Conservation (phyloP, 2,113 vertebrate genomes). For the Bufo gargarizans region DNA sequence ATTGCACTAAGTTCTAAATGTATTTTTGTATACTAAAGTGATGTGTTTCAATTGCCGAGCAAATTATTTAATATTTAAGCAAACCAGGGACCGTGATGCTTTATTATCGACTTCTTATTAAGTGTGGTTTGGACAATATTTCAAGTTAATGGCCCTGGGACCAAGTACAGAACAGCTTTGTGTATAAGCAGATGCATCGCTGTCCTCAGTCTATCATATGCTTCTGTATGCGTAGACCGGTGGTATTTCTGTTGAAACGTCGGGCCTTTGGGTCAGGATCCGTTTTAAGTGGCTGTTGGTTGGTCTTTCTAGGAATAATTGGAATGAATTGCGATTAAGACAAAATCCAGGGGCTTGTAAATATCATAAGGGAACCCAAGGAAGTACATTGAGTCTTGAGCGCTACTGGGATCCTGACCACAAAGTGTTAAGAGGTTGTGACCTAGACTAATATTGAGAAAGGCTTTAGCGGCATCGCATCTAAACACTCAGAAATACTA, state of each 20-base stretch:
- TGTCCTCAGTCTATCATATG: background rate
- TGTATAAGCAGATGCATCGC: background rate
- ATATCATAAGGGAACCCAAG: background rate
- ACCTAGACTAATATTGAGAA: background rate
- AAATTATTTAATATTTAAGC: constrained; percentile 51
- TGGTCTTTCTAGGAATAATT: background rate
- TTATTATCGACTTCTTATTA: background rate
- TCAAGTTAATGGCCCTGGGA: background rate
- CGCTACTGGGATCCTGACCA: background rate
- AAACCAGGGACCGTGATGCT: background rate
- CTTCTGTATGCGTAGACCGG: background rate
- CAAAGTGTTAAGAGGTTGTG: background rate
- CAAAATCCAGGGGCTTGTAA: background rate
- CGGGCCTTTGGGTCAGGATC: background rate
- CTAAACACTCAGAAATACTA: background rate
- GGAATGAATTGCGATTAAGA: background rate
- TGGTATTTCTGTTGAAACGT: too few relatives aligned
- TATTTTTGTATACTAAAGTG: constrained; percentile 48
- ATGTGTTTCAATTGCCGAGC: constrained; percentile 15
- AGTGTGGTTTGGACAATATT: background rate
- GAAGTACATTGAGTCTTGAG: background rate
- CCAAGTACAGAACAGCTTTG: background rate
- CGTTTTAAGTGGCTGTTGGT: background rate
- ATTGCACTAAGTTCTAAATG: constrained; percentile 56
- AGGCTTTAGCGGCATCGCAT: background rate